These are phyloP conservation scores for Thrips palmi DNA, from an alignment of 1,140 invertebrate genomes.

Conservation along the genomic window DNA sequence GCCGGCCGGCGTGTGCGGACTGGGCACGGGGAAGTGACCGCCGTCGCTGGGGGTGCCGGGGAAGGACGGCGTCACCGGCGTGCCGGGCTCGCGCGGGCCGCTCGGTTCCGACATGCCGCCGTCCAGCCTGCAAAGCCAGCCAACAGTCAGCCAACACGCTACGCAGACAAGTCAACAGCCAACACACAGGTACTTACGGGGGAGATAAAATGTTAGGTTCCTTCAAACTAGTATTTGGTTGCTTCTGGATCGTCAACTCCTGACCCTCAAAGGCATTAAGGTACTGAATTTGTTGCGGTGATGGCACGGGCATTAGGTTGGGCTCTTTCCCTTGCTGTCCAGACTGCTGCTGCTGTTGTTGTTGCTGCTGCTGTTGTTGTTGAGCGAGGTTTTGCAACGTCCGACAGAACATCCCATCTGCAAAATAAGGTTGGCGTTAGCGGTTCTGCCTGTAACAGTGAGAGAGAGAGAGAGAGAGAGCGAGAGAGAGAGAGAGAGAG, in stretches of 20 bases:
- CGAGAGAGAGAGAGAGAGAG: constrained; percentile 25
- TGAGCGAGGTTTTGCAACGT: constrained; percentile 59
- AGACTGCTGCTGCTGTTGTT: constrained; percentile 13
- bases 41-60: constrained; percentile 19
- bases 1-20: too few relatives aligned
- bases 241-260: constrained; percentile 90
- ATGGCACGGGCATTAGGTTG: constrained; percentile 88
- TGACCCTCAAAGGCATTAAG: constrained; percentile 90
- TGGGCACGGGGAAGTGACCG: constrained; percentile 26
- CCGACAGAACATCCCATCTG: constrained; percentile 61
- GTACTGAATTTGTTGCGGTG: constrained; percentile 90
- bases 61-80: too few relatives aligned
- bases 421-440: too few relatives aligned
- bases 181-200: constrained; percentile 29
- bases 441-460: constrained; percentile 22
- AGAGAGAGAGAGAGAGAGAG: too few relatives aligned
- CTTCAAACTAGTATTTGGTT: constrained; percentile 80
- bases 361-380: constrained; percentile 41
- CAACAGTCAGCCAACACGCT: constrained; percentile 3
- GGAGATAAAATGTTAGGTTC: constrained; percentile 40
- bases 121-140: constrained; percentile 9
- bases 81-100: constrained; percentile 23
- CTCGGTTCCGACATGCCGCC: constrained; percentile 28
- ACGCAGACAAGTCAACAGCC: not conserved
- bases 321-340: constrained; percentile 48